Base-by-base conservation (phyloP, 2,113 vertebrate species). In the Plecotus auritus region DNA sequence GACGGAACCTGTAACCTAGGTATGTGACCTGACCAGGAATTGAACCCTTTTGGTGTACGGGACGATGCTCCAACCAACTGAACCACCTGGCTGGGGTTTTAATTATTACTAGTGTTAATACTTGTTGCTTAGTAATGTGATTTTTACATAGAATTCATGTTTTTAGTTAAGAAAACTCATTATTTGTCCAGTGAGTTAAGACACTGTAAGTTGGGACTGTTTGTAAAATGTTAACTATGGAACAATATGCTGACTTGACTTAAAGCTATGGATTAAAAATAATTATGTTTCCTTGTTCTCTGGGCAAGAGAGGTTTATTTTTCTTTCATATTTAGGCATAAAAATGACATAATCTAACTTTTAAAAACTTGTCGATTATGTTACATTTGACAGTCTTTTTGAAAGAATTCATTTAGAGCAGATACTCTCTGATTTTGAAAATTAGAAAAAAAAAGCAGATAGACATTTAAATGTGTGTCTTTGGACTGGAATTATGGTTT, bases 121-220 rank as follows among this genome's bases (percentile, higher is more conserved):
- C 11, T 81, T 84, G 45, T 74, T 94, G 74, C 17, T 69, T 85
- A 90, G 59, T 54, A 35, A 88, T 92, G 28, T 93, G 45, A 90
- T 70, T 96, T 94, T 95, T 32, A 66, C 91, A 22, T 88, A 70
- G 20, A 81, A 30, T 30, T 86, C 28, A 80, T 91, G 30, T 81
- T 93, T 93, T 90, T 69, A 64, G 8, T 85, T 37, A 76, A 45
- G 80, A 91, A 86, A 92, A 78, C 4, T 56, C 84, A 13, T 9
- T 94, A 84, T 89, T 88, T 95, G 70, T 69, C 18, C 45, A 47
- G 20, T 80, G 45, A 87, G 61, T 92, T 92, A 61, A 96, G 93
- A 92, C 91, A 37, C 64, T 73, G 10, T 90, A 16, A 77, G 28
- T 81, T 82, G 67, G 7, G 73, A 28, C 28, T 26, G 64, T 54